These are phyloP conservation scores for Serrognathus titanus DNA, from an alignment of 2,888 invertebrate species.

Conservation along the genomic window DNA sequence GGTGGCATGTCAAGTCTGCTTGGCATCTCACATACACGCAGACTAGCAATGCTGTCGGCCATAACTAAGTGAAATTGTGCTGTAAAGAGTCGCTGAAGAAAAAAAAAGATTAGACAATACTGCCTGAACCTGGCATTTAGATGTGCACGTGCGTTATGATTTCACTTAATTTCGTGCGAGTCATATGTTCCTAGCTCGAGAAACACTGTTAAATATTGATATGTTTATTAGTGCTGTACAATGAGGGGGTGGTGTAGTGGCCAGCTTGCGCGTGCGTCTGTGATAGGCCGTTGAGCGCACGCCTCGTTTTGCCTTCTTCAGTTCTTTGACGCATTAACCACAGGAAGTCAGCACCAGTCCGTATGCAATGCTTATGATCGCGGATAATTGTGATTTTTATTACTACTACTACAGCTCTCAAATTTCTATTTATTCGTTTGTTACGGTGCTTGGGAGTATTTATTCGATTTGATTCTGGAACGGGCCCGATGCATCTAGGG, in stretches of 20 bases:
- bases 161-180: constrained; percentile 41
- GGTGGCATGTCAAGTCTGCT: constrained; percentile 13
- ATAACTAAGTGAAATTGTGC: constrained; percentile 24
- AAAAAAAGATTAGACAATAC: constrained; percentile 29
- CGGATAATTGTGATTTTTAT: constrained; percentile 19
- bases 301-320: constrained; percentile 25
- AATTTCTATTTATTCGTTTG: constrained; percentile 25
- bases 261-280: constrained; percentile 41
- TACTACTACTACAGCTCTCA: constrained; percentile 22
- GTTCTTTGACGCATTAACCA: constrained; percentile 20
- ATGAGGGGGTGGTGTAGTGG: constrained; percentile 24
- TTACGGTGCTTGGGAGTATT: constrained; percentile 27
- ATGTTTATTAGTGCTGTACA: constrained; percentile 42
- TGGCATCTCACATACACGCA: constrained; percentile 11
- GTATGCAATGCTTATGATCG: constrained; percentile 13
- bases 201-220: constrained; percentile 41
- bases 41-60: constrained; percentile 22
- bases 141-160: constrained; percentile 38
- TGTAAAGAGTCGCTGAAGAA: constrained; percentile 19
- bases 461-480: constrained; percentile 8
- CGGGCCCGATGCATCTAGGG: constrained; percentile 18
- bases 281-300: constrained; percentile 42
- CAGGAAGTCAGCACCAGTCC: constrained; percentile 11
- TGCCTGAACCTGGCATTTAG: constrained; percentile 37
- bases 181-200: constrained; percentile 45